These are phyloP conservation scores for Lutraria lutraria DNA, from an alignment of 2,888 invertebrate species.

Conservation along the genomic window DNA sequence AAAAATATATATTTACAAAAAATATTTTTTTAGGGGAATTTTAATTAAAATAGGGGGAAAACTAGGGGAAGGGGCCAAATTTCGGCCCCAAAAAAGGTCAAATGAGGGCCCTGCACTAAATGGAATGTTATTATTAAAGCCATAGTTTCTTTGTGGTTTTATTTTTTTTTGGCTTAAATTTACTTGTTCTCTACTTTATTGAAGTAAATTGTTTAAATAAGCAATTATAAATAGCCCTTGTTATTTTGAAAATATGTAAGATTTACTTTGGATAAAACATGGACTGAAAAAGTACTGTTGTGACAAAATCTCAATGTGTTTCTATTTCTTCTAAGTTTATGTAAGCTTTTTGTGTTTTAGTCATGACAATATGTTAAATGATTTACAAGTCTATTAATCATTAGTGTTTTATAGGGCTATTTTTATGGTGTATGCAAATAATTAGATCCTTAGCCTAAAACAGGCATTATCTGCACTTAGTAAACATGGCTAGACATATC, in stretches of 20 bases:
- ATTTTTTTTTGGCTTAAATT: too few species aligned
- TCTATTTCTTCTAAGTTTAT: not conserved
- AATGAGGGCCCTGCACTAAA: too few species aligned
- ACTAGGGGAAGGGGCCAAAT: too few species aligned
- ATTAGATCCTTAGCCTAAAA: not conserved
- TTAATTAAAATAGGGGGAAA: too few species aligned
- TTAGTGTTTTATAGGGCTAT: not conserved
- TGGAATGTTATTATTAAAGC: too few species aligned
- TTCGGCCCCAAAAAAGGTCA: too few species aligned
- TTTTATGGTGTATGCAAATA: not conserved
- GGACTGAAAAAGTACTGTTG: not conserved
- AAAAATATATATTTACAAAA: too few species aligned
- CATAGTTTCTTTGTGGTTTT: too few species aligned
- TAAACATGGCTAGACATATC: slow-evolving; percentile 6
- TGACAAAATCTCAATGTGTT: not conserved
- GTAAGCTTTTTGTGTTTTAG: not conserved
- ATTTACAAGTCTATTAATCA: slow-evolving; percentile 3
- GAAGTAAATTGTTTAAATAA: too few species aligned
- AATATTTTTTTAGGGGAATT: too few species aligned
- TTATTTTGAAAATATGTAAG: not conserved
- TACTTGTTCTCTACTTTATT: too few species aligned
- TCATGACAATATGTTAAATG: not conserved
- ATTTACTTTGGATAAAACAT: not conserved
- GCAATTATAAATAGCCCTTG: too few species aligned
- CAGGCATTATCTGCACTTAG: not conserved